Base-by-base conservation (phyloP, 2,113 vertebrate species). In the Neofelis nebulosa region DNA sequence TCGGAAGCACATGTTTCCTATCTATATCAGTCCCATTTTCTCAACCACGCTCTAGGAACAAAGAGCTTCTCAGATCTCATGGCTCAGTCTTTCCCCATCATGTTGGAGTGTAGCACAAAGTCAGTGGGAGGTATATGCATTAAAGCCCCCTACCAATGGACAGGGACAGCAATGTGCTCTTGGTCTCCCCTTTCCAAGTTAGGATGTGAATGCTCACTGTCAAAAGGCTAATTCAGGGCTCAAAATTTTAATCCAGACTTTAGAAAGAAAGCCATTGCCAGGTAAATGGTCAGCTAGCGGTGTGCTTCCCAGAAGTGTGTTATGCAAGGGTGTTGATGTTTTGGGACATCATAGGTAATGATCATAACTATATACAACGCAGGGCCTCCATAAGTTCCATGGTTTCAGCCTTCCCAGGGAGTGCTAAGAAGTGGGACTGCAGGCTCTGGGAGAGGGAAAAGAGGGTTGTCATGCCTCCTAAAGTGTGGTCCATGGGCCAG, bases 101-200 rank as follows among this genome's bases (percentile, higher is more conserved):
- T 0, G 21, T 5, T 69, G 10, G 23, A 23, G 7, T 13, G 2
- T 3, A 63, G 65, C 31, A 7, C 4, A 5, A 41, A 31, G 36
- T 27, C 66, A 36, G 10, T 2, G 1, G 63, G 31, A 93, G 15
- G 4, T 5, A 0, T 0, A 13, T 7, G 16, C 8, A 21, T 0
- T 57, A 71, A 68, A 71, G 2, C 3, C 25, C 36, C 6, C 12
- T 19, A 4, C 8, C 74, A 6, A 69, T 3, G 2, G 27, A 11
- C 16, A 16, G 52, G 7, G 25, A 25, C 4, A 8, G 21, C 76
- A 73, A 21, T 16, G 12, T 25, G 38, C 33, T 38, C 27, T 76
- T n/a, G 16, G 1, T 69, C 31, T 57, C 83, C 52, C 5, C 31
- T 85, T 89, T 48, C 55, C 25, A 79, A 38, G n/a, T 36, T 29